Conservation (phyloP, 2,113 vertebrate genomes). For the Galeopterus variegatus region DNA sequence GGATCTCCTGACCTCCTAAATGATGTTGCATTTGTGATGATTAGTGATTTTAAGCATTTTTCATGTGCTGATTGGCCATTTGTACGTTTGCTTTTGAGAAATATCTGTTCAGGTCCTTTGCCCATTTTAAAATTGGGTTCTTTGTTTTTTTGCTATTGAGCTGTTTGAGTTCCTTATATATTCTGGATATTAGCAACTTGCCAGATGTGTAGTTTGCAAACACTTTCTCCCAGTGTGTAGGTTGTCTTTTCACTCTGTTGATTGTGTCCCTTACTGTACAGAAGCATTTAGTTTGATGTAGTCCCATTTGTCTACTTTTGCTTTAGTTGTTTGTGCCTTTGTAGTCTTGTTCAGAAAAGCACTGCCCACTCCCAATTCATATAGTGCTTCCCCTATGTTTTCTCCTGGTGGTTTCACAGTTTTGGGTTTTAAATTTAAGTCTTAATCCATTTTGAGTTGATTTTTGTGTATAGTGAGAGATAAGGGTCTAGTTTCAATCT, state of each 20-base stretch:
- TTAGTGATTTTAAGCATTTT: neutral
- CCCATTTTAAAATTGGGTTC: neutral
- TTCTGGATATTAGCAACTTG: slow-evolving; percentile 5
- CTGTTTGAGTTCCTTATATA: slow-evolving; percentile 15
- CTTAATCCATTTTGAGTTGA: slow-evolving; percentile 38
- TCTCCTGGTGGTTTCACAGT: neutral
- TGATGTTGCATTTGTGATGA: neutral
- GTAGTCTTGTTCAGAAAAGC: no score
- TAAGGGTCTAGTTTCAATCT: neutral
- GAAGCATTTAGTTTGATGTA: slow-evolving; percentile 42
- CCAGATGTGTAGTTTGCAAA: neutral
- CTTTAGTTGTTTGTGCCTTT: slow-evolving; percentile 23
- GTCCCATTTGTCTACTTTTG: neutral
- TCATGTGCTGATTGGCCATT: neutral
- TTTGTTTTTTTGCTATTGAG: slow-evolving; percentile 30
- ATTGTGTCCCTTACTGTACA: neutral
- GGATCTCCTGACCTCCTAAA: neutral
- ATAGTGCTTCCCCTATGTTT: neutral
- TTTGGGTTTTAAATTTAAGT: neutral
- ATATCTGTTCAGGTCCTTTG: neutral
- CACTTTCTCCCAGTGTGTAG: neutral
- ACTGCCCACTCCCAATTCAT: no score
- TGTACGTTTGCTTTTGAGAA: slow-evolving; percentile 6
- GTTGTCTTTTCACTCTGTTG: neutral
- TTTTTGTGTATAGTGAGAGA: neutral